These are phyloP conservation scores for Microcebus ravelobensis DNA, from an alignment of 2,113 vertebrate genomes.

Conservation along the genomic window DNA sequence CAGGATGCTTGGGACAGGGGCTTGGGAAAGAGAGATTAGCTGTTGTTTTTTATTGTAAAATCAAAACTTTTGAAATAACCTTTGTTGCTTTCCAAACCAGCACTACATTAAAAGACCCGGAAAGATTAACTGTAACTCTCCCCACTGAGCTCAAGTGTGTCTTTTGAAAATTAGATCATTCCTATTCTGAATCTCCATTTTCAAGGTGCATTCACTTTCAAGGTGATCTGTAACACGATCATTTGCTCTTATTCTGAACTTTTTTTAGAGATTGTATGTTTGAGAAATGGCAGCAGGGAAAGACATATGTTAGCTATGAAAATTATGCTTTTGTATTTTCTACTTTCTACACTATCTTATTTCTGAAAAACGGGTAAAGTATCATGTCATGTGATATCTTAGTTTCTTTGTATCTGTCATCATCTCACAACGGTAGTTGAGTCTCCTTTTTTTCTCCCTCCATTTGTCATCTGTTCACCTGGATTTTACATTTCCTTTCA, in stretches of 20 bases:
- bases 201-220: background rate
- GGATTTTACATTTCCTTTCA: slow-evolving; percentile 63
- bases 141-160: background rate
- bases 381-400: background rate
- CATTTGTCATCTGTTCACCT: slow-evolving; percentile 60
- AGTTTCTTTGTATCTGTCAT: slow-evolving; percentile 38
- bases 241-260: background rate
- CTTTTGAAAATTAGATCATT: background rate
- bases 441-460: slow-evolving; percentile 50
- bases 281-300: slow-evolving; percentile 47
- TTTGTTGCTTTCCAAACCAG: slow-evolving; percentile 9
- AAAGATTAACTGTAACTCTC: background rate
- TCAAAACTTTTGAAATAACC: background rate
- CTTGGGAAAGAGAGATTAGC: background rate
- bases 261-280: slow-evolving; percentile 13
- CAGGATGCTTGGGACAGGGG: background rate
- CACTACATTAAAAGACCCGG: background rate
- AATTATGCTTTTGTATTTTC: slow-evolving; percentile 50
- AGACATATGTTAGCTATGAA: slow-evolving; percentile 55
- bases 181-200: background rate
- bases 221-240: slow-evolving; percentile 8
- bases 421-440: background rate
- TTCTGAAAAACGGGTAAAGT: slow-evolving; percentile 28
- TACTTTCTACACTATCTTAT: slow-evolving; percentile 43
- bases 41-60: slow-evolving; percentile 14